Evolutionary conservation across 2,888 invertebrate species (phyloP).

Genomic region (Drosophila percnosoma): DNA sequence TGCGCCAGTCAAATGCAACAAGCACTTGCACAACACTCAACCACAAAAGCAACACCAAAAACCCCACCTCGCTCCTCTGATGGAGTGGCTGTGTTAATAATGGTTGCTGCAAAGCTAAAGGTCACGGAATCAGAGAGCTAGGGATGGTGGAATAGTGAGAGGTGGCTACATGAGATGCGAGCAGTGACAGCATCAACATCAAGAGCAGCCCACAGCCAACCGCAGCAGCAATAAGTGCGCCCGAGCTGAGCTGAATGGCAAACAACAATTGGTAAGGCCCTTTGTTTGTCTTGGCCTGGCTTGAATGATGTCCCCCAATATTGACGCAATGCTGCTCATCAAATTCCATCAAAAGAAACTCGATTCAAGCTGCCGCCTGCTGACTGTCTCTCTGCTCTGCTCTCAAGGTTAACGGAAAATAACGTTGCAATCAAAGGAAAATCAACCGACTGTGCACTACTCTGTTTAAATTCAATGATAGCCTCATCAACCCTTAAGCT

Average conservation of each 20-base stretch:
- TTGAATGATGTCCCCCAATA: conserved; percentile 12
- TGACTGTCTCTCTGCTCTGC: conserved; percentile 3
- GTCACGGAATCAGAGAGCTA: conserved; percentile 14
- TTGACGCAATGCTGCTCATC: conserved; percentile 7
- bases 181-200: conserved; percentile 10
- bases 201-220: conserved; percentile 21
- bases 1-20: conserved; percentile 56
- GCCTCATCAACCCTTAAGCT: background rate
- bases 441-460: conserved; percentile 8
- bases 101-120: conserved; percentile 36
- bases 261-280: conserved; percentile 35
- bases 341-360: conserved; percentile 37
- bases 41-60: background rate
- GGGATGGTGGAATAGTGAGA: background rate
- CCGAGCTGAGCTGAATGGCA: conserved; percentile 27
- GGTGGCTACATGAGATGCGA: no score
- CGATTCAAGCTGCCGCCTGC: conserved; percentile 34
- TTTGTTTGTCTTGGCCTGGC: conserved; percentile 29
- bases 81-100: conserved; percentile 37
- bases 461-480: background rate
- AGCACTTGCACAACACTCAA: conserved; percentile 39
- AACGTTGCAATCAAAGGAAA: background rate
- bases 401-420: conserved; percentile 16
- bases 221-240: background rate
- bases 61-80: background rate